phyloP scores from a whole-genome alignment of 2,797 vertebrate genomes.

The Rachycentron canadum region DNA sequence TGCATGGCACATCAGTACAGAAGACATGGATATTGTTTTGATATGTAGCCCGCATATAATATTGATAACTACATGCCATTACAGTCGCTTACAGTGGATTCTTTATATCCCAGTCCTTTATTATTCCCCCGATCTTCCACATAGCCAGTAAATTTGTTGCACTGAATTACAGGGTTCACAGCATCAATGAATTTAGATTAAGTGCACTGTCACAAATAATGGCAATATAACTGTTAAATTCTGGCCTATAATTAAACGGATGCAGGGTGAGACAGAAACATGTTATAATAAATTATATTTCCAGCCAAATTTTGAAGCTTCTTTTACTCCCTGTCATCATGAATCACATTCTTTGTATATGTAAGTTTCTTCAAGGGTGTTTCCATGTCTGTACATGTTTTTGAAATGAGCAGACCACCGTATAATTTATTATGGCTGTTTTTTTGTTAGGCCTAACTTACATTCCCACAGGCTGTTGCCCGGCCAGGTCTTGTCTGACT shows the following conservation, averaged over 20 bases:
- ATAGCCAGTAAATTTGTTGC: background rate
- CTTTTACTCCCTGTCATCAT: background rate
- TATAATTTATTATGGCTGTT: background rate
- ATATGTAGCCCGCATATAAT: conserved; percentile 23
- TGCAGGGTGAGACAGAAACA: background rate
- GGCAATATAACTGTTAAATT: conserved; percentile 13
- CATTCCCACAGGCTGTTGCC: background rate
- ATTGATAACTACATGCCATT: conserved; percentile 24
- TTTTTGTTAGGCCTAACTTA: background rate
- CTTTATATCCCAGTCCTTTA: conserved; percentile 29
- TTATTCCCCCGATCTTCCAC: conserved; percentile 12
- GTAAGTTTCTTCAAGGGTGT: conserved; percentile 1
- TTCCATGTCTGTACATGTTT: conserved; percentile 16
- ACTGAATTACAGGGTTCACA: conserved; percentile 28
- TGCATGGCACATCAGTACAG: background rate
- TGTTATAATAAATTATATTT: conserved; percentile 11
- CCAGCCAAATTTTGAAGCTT: background rate
- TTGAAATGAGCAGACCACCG: background rate
- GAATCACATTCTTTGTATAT: conserved; percentile 11
- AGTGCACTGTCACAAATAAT: conserved; percentile 33
- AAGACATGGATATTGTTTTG: conserved; percentile 14
- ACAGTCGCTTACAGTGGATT: background rate
- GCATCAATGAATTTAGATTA: conserved; percentile 19
- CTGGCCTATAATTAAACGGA: conserved; percentile 15
- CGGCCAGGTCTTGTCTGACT: background rate